Evolutionary conservation across 2,113 vertebrate genomes (phyloP), one percentile per base, ranked within the genome.

Genomic region (Beaufortia kweichowensis): DNA sequence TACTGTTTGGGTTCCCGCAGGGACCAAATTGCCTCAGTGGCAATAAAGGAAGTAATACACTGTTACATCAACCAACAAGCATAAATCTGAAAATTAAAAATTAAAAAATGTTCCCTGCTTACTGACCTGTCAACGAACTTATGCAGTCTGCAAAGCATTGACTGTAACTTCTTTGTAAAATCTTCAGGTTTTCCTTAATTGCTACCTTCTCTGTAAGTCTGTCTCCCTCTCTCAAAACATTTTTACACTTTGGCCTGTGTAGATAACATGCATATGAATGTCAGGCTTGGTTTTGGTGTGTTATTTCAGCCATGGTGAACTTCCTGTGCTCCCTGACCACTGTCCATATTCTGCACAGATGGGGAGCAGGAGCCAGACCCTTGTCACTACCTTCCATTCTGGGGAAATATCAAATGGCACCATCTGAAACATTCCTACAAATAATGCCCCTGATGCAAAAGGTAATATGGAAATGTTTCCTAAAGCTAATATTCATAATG

Each of bases 121-220:
- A 19, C 77, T 72, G 86, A 88, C 85, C 85, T 82, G 9, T 1
- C 3, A 6, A 0, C 26, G 77, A 90, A 86, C 59, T 72, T 61
- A n/a, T 65, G 61, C n/a, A 81, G 60, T 81, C 68, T 66, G 79
- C 66, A 75, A 28, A 79, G 48, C 10, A 15, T 74, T 67, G n/a
- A 41, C 62, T 79, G 33, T 55, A 75, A 76, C 46, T 75, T 55
- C 61, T 48, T 29, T 53, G 72, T 67, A 72, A 35, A 46, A 26
- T 67, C 59, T 70, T 75, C 26, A 50, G 70, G 31, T 41, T 62
- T 70, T 76, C 35, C 24, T 75, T 76, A 77, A 71, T 84, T 70
- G 28, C 67, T 60, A 43, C 46, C 6, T 70, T 48, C 50, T 75
- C n/a, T 53, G 14, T 33, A 17, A 48, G 1, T 70, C 60, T 76